Percentiles rank a stretch among this genome's conserved stretches.
Evolutionary conservation across 1,140 invertebrate genomes (phyloP).

Genomic region (Maniola jurtina): DNA sequence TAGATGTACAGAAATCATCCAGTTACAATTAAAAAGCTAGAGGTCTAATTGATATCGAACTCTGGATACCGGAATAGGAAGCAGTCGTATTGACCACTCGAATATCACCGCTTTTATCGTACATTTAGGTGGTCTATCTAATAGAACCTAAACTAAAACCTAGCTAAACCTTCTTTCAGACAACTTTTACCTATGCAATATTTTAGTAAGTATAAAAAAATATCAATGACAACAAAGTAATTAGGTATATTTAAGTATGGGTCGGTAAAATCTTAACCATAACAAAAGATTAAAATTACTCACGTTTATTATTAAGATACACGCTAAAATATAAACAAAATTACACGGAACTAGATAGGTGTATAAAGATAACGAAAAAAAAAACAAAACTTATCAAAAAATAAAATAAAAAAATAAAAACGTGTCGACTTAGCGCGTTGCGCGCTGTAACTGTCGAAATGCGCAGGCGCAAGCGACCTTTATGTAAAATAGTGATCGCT

Average conservation of each 20-base stretch:
- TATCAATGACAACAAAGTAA: background rate
- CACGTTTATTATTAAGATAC: background rate
- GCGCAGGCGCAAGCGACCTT: slow-evolving; percentile 25
- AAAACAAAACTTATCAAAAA: background rate
- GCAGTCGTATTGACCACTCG: no score
- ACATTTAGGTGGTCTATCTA: no score
- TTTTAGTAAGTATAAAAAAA: background rate
- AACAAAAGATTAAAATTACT: background rate
- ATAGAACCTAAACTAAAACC: no score
- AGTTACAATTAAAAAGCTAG: no score
- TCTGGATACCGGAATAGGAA: no score
- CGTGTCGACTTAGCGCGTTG: slow-evolving; percentile 7
- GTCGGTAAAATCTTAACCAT: background rate
- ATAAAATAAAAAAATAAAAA: background rate
- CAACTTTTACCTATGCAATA: no score
- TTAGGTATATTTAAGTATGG: background rate
- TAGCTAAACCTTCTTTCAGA: no score
- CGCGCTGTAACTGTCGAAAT: slow-evolving; percentile 11
- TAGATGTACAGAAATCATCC: no score
- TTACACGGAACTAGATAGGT: background rate
- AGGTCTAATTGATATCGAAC: no score
- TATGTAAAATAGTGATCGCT: slow-evolving; percentile 13
- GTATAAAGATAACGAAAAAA: background rate
- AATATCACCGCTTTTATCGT: no score
- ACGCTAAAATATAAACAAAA: background rate